Evolutionary conservation across 35 echinoderm and acorn worm genomes (phyloP).

Genomic region (Nesometra sesokonis): DNA sequence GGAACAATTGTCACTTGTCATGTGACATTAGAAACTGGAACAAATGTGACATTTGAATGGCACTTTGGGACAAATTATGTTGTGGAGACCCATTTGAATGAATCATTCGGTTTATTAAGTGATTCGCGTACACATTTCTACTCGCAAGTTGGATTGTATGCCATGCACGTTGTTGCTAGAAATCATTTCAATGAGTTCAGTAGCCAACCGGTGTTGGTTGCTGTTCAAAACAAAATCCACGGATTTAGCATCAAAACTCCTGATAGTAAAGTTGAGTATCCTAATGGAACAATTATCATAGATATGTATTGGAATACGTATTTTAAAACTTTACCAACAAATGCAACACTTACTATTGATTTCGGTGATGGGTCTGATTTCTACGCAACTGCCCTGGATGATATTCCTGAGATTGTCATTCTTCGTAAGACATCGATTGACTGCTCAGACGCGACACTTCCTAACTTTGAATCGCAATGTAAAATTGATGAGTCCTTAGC

Average conservation of each 20-base stretch:
- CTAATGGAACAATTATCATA: constrained; percentile 49
- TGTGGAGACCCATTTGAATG: constrained; percentile 14
- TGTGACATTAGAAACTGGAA: constrained; percentile 39
- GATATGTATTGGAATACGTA: constrained; percentile 23
- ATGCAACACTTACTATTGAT: constrained; percentile 34
- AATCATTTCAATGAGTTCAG: constrained; percentile 29
- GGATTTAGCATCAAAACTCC: constrained; percentile 23
- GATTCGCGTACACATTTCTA: constrained; percentile 43
- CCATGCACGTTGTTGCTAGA: constrained; percentile 32
- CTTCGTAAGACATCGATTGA: background rate
- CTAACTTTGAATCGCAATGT: background rate
- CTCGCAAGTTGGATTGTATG: constrained; percentile 51
- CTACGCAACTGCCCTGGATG: background rate
- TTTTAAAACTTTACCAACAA: constrained; percentile 38
- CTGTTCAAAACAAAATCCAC: constrained; percentile 34
- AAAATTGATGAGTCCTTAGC: background rate
- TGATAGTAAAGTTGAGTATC: constrained; percentile 44
- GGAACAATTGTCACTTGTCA: constrained; percentile 37
- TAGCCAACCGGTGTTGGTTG: constrained; percentile 32
- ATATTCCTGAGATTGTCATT: background rate
- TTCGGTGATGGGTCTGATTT: constrained; percentile 15
- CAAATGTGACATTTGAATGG: constrained; percentile 52
- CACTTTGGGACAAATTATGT: constrained; percentile 52
- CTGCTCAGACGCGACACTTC: background rate
- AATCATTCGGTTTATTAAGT: background rate